phyloP scores from a whole-genome alignment of 53 echinoderm and acorn worm species.

The Patiria pectinifera region DNA sequence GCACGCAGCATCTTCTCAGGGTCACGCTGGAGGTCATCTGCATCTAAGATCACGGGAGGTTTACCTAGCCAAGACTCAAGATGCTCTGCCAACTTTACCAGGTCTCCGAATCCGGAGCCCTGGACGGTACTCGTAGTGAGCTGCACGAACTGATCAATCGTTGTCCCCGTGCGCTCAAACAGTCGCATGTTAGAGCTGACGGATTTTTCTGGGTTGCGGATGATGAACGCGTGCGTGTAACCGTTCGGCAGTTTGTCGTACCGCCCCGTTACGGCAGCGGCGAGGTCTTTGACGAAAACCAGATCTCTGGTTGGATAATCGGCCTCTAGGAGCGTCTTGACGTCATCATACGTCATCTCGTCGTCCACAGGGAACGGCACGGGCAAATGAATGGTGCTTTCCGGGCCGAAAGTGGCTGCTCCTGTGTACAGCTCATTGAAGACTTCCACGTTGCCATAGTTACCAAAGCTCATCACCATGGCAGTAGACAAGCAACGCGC shows the following conservation, averaged over 20 bases:
- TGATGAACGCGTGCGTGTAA: slow-evolving; percentile 17
- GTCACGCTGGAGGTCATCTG: slow-evolving; percentile 42
- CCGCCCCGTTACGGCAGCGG: not conserved
- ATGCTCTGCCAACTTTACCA: slow-evolving; percentile 22
- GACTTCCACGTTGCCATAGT: slow-evolving; percentile 51
- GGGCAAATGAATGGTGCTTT: not conserved
- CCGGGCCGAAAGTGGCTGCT: slow-evolving; percentile 24
- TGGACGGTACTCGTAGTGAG: too few species aligned
- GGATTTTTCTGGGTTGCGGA: slow-evolving; percentile 17
- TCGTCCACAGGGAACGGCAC: slow-evolving; percentile 10
- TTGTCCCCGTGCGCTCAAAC: not conserved
- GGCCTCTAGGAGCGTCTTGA: slow-evolving; percentile 18
- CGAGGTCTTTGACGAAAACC: slow-evolving; percentile 29
- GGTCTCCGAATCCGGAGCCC: slow-evolving; percentile 11
- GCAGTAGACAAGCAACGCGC: slow-evolving; percentile 30
- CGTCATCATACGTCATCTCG: slow-evolving; percentile 5
- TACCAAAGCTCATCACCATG: slow-evolving; percentile 52
- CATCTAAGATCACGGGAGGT: slow-evolving; percentile 7
- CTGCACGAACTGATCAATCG: not conserved
- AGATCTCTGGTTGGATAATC: slow-evolving; percentile 19
- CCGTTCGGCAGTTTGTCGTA: slow-evolving; percentile 31
- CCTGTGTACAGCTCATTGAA: slow-evolving; percentile 51
- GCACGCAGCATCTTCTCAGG: slow-evolving; percentile 13
- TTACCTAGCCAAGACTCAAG: slow-evolving; percentile 3
- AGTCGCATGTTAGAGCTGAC: not conserved